A percentile compares a stretch with the other conserved stretches of the same genome.
Conservation (phyloP, 64 coral and sea anemone genomes). For the Astreopora myriophthalma region DNA sequence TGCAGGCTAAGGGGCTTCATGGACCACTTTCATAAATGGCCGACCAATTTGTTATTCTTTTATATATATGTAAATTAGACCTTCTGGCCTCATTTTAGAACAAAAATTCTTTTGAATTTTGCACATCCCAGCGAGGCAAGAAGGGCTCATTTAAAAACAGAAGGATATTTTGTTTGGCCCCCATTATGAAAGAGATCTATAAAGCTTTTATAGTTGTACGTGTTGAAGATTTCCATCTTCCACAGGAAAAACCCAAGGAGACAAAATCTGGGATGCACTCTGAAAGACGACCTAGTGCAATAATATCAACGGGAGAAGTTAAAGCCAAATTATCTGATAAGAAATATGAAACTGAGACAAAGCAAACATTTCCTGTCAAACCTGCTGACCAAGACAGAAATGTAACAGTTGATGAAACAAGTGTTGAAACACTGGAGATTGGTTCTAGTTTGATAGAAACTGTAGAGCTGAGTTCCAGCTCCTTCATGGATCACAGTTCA, state of each 20-base stretch:
- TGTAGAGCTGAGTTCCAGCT: conserved; percentile 61
- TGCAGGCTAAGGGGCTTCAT: too few species aligned
- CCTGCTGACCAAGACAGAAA: conserved; percentile 5
- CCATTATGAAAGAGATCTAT: too few species aligned
- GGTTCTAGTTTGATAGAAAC: conserved; percentile 68
- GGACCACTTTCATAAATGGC: too few species aligned
- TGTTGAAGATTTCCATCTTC: background rate
- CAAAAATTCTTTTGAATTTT: too few species aligned
- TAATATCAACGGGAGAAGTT: conserved; percentile 27
- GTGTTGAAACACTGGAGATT: conserved; percentile 69
- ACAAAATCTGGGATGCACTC: conserved; percentile 23
- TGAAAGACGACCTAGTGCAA: conserved; percentile 66
- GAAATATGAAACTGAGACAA: background rate
- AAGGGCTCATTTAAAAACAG: too few species aligned
- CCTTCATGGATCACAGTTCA: conserved; percentile 66
- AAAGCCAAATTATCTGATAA: conserved; percentile 46
- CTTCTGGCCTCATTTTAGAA: too few species aligned
- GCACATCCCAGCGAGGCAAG: too few species aligned
- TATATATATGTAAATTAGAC: too few species aligned
- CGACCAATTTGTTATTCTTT: too few species aligned
- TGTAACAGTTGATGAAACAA: conserved; percentile 24
- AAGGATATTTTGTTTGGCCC: too few species aligned
- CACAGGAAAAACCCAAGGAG: conserved; percentile 79
- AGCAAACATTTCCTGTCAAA: background rate
- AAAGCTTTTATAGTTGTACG: too few species aligned